Evolutionary conservation across 1,140 invertebrate genomes (phyloP), one percentile per base, ranked within the genome.

Genomic region (Drosophila sp.): DNA sequence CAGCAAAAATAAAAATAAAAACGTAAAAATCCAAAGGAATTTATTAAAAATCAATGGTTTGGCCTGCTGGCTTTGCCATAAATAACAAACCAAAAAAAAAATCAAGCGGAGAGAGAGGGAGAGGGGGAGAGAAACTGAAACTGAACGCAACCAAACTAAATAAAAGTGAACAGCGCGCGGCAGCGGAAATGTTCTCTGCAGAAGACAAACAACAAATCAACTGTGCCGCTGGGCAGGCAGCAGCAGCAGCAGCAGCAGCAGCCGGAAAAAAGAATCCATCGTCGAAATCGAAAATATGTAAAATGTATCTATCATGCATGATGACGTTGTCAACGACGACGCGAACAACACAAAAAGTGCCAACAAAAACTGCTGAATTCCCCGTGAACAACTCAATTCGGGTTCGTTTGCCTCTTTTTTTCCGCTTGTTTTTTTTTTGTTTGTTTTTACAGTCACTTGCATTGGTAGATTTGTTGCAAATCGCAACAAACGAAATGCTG

Each of bases 201-300:
- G 63, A 77, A 87, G 84, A 89, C 83, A 87, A 87, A 86, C 84
- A 87, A 86, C 83, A 86, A 86, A 86, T 86, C 83, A 86, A 86
- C 76, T 83, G 44, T 27, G 83, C 84, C 84, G 79, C 62, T 69
- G 83, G 83, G 69, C 79, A 72, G 78, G 23, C 17, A 25, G 23
- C 27, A 29, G 35, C 6, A 25, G 8, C 23, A 27, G 11, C n/a
- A 11, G 40, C 11, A 4, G 17, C 44, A 25, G 44, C 44, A 50
- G 23, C 23, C 44, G 44, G 7, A 23, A 47, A 23, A 47, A 50
- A 3, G 23, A 50, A 50, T 50, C 23, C 44, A 87, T 67, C 66
- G 70, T 69, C 62, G 65, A 65, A 62, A 68, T 23, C 35, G 60
- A 82, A 85, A 86, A 86, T 83, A 86, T 87, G 83, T 86, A 83